Conservation (phyloP, 2,888 invertebrate genomes). For the Sericinus montela region DNA sequence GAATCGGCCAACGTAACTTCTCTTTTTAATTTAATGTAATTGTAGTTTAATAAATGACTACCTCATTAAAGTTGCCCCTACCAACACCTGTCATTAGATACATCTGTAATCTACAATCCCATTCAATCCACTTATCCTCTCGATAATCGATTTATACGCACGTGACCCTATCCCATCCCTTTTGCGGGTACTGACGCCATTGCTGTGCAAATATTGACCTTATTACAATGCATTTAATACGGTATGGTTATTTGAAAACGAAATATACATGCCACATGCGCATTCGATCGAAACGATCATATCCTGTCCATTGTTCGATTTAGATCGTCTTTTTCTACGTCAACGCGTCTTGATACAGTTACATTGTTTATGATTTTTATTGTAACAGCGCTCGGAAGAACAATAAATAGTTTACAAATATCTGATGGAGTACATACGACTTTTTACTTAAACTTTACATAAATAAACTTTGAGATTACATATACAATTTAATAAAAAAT, state of each 20-base stretch:
- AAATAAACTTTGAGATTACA: no score
- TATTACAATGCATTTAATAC: conserved; percentile 2
- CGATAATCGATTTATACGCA: conserved; percentile 61
- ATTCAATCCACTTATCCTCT: conserved; percentile 39
- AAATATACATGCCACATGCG: conserved; percentile 34
- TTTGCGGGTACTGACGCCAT: conserved; percentile 17
- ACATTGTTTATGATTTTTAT: conserved; percentile 5
- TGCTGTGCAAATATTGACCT: conserved; percentile 18
- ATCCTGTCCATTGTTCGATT: conserved; percentile 55
- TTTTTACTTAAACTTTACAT: no score
- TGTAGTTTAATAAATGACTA: no score
- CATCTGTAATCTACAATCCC: conserved; percentile 42
- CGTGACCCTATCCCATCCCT: conserved; percentile 42
- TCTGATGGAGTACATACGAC: conserved; percentile 10
- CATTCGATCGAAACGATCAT: conserved; percentile 52
- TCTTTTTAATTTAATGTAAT: no score
- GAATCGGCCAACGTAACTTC: no score
- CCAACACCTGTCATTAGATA: conserved; percentile 29
- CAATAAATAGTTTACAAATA: neutral
- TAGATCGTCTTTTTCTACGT: conserved; percentile 39
- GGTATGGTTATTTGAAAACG: neutral
- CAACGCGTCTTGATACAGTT: conserved; percentile 31
- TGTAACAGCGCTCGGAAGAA: neutral
- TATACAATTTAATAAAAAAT: no score
- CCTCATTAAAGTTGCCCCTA: neutral